Conservation (phyloP, 1,140 invertebrate genomes). For the Drosophila biarmipes region DNA sequence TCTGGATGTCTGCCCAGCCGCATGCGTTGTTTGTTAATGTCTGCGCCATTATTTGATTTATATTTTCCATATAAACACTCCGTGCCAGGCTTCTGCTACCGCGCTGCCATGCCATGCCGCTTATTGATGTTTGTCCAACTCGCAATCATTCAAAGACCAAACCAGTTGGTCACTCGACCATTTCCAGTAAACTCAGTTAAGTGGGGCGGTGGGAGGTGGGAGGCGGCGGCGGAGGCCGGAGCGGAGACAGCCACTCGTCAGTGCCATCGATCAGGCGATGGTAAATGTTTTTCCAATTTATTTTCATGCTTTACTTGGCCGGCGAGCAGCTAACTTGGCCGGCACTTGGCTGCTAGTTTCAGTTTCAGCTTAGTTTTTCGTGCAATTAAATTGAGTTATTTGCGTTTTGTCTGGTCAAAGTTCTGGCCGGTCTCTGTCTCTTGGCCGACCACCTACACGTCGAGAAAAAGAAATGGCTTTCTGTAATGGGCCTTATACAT, state of each 20-base stretch:
- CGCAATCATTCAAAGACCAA: slow-evolving; percentile 53
- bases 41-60: slow-evolving; percentile 65
- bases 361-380: slow-evolving; percentile 60
- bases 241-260: slow-evolving; percentile 53
- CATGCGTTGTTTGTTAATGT: slow-evolving; percentile 64
- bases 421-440: slow-evolving; percentile 35
- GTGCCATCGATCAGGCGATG: slow-evolving; percentile 54
- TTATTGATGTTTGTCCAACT: slow-evolving; percentile 58
- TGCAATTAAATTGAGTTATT: slow-evolving; percentile 80
- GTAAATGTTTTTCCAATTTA: slow-evolving; percentile 72
- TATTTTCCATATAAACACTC: slow-evolving; percentile 72
- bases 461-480: background rate
- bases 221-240: background rate
- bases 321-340: slow-evolving; percentile 50
- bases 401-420: slow-evolving; percentile 60
- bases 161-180: slow-evolving; percentile 66
- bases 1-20: slow-evolving; percentile 42
- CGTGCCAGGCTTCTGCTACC: slow-evolving; percentile 33
- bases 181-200: slow-evolving; percentile 31
- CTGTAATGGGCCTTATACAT: background rate
- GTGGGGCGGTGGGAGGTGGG: slow-evolving; percentile 10
- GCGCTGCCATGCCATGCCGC: slow-evolving; percentile 14
- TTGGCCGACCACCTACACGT: slow-evolving; percentile 2
- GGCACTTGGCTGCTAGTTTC: slow-evolving; percentile 50
- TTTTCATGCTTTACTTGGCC: slow-evolving; percentile 61